Conservation (phyloP, 2,888 invertebrate genomes). For the Drosophila recens region DNA sequence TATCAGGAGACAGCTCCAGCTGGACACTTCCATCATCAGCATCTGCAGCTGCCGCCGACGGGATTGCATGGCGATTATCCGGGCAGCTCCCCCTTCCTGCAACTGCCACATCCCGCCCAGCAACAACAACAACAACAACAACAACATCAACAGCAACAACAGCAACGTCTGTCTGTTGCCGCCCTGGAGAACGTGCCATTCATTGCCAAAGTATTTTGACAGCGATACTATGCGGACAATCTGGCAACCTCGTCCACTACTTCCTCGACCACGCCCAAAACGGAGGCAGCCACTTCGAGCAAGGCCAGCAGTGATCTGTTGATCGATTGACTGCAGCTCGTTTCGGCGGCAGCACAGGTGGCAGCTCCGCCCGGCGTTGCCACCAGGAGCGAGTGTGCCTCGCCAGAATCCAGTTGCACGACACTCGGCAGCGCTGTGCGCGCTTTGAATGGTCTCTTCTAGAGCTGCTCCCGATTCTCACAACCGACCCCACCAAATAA, state of each 20-base stretch:
- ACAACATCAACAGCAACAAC: slow-evolving; percentile 55
- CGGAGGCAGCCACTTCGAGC: slow-evolving; percentile 1
- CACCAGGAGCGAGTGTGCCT: slow-evolving; percentile 13
- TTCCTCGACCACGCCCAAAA: slow-evolving; percentile 25
- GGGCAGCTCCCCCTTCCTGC: slow-evolving; percentile 81
- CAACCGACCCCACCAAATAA: slow-evolving; percentile 67
- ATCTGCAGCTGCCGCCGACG: slow-evolving; percentile 62
- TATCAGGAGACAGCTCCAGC: slow-evolving; percentile 59
- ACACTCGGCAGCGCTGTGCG: slow-evolving; percentile 79
- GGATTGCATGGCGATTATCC: slow-evolving; percentile 76
- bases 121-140: slow-evolving; percentile 44
- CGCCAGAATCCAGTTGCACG: slow-evolving; percentile 67
- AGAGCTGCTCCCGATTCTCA: slow-evolving; percentile 13
- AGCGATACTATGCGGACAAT: slow-evolving; percentile 85
- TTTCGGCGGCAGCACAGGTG: slow-evolving; percentile 64
- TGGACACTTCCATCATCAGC: slow-evolving; percentile 64
- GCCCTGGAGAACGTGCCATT: slow-evolving; percentile 84
- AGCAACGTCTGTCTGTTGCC: slow-evolving; percentile 70
- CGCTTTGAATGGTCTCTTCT: slow-evolving; percentile 77
- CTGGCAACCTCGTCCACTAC: slow-evolving; percentile 61
- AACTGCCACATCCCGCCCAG: slow-evolving; percentile 65
- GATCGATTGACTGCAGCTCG: slow-evolving; percentile 85
- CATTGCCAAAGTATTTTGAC: slow-evolving; percentile 86
- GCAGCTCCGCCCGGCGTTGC: neutral
- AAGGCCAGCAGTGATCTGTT: slow-evolving; percentile 63